Conservation (phyloP, 2,113 vertebrate genomes). For the Cercocebus atys region DNA sequence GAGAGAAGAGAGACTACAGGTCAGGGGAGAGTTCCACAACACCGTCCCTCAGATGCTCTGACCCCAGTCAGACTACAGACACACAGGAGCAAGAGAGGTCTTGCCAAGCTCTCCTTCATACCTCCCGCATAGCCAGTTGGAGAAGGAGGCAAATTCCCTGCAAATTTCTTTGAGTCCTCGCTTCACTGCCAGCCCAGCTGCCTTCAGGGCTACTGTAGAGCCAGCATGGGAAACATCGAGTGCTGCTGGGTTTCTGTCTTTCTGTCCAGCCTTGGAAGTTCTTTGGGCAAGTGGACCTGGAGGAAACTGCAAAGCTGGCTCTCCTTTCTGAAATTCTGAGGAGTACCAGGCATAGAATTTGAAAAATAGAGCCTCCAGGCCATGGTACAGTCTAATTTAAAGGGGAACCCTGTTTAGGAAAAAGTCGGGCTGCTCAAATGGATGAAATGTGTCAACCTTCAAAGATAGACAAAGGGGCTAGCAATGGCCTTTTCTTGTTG, state of each 20-base stretch:
- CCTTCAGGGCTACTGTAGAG: background rate
- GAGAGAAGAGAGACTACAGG: background rate
- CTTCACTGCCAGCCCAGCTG: background rate
- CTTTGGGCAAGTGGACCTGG: background rate
- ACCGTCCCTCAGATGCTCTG: background rate
- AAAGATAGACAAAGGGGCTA: background rate
- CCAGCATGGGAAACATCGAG: background rate
- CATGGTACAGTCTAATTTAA: background rate
- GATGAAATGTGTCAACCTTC: background rate
- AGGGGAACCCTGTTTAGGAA: background rate
- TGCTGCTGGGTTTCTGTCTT: conserved; percentile 14
- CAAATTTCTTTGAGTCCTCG: background rate
- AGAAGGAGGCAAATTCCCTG: background rate
- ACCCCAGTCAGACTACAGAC: background rate
- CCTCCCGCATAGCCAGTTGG: background rate
- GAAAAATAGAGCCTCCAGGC: background rate
- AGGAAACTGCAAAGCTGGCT: conserved; percentile 46
- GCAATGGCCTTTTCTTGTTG: background rate
- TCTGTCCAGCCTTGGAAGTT: background rate
- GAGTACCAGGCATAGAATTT: background rate
- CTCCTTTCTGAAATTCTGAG: conserved; percentile 6
- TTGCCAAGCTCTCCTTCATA: background rate
- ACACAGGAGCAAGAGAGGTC: background rate
- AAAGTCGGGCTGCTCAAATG: background rate
- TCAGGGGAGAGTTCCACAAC: background rate